Base-by-base conservation (phyloP, 1,140 invertebrate genomes). In the Pseudomyrmex concolor region DNA sequence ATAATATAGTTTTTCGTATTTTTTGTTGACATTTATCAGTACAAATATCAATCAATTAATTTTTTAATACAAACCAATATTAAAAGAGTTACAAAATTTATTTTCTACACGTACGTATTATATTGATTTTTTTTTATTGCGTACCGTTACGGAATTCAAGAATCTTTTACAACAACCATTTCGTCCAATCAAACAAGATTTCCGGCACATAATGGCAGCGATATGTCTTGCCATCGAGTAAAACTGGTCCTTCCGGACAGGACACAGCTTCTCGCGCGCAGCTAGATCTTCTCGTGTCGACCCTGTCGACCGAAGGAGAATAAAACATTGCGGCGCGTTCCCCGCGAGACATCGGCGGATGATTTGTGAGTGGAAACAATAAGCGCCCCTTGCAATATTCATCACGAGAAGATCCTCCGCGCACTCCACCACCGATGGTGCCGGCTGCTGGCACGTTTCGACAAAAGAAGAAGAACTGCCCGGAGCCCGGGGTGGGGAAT, bases 341-440 rank as follows among this genome's bases (percentile, higher is more conserved):
- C 92, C 91, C 91, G 91, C 89, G 92, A 93, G 92, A 94, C 92
- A 93, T 93, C 86, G 91, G 91, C 86, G 92, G 89, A 93, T 94
- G 93, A 94, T 94, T 94, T 94, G 93, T 94, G 93, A 94, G 92
- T 90, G 90, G 92, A 94, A 94, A 94, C 93, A 94, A 94, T 94
- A 93, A 94, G 91, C 93, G 89, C 90, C 91, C 92, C 91, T 85
- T 93, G 90, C 92, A 94, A 93, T 94, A 94, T 94, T 94, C 92
- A 94, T 93, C 92, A 93, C 91, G 71, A 80, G 84, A 84, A 89
- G 64, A 84, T 84, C 90, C 83, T 68, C 80, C 81, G 83, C 66
- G 57, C 63, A 62, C 15, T 34, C 34, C 17, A 43, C 51, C 48
- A 43, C 76, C 82, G 59, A 7, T 48, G 43, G 60, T 66, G 67